phyloP scores from a whole-genome alignment of 2,888 invertebrate species.

The Amblyteles armatorius region DNA sequence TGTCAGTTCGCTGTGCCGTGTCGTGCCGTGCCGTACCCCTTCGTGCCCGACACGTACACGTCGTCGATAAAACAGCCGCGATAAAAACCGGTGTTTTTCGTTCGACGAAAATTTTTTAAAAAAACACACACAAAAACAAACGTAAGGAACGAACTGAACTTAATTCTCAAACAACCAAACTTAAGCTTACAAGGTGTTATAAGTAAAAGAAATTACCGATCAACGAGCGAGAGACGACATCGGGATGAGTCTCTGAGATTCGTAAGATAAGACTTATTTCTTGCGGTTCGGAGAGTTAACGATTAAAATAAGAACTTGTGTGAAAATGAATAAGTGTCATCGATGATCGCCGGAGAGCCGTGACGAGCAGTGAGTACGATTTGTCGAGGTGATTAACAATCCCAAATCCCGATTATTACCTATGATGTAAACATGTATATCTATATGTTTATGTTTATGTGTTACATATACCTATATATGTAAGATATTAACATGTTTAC shows the following conservation, averaged over 20 bases:
- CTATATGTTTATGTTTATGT: too few species aligned
- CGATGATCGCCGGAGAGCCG: slow-evolving; percentile 43
- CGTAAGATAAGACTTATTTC: background rate
- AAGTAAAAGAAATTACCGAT: background rate
- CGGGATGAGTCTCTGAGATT: background rate
- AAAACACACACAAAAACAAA: slow-evolving; percentile 28
- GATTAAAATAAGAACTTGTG: background rate
- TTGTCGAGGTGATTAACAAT: background rate
- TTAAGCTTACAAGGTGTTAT: background rate
- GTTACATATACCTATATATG: too few species aligned
- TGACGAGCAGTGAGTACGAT: slow-evolving; percentile 53
- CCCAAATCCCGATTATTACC: too few species aligned
- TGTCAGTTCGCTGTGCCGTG: slow-evolving; percentile 81
- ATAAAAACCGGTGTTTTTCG: background rate
- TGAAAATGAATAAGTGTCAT: slow-evolving; percentile 35
- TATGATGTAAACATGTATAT: too few species aligned
- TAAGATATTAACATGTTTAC: too few species aligned
- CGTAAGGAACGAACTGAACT: background rate
- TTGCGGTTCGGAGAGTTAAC: background rate
- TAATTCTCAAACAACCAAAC: background rate
- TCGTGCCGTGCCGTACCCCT: slow-evolving; percentile 70
- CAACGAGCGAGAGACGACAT: background rate
- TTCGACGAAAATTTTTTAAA: slow-evolving; percentile 11
- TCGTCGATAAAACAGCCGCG: background rate
- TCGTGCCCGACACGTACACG: slow-evolving; percentile 44